Conservation (phyloP, 30 jellyfish, hydroid and myxozoan species). For the Cassiopea xamachana region DNA sequence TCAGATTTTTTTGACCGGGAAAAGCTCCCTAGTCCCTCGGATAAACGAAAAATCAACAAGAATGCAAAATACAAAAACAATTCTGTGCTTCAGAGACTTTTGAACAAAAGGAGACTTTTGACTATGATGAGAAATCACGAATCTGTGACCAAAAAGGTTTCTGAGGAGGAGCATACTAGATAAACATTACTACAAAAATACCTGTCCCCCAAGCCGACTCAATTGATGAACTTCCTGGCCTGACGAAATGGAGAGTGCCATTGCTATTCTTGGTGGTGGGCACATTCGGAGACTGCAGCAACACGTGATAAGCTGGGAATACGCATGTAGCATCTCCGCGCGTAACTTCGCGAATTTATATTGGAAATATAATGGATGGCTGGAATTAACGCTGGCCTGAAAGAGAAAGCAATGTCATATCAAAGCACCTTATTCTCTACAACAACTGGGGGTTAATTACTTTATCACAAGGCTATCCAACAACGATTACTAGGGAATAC, state of each 20-base stretch:
- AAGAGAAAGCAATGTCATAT: neutral
- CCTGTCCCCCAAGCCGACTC: constrained; percentile 89
- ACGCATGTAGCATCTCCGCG: constrained; percentile 88
- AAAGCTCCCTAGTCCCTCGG: no score
- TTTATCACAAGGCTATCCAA: no score
- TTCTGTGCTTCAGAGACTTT: no score
- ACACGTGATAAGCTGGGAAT: constrained; percentile 82
- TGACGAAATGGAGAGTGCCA: constrained; percentile 76
- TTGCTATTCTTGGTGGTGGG: constrained; percentile 90
- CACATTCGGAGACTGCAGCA: constrained; percentile 83
- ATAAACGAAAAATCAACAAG: no score
- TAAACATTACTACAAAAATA: neutral
- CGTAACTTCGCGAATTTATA: constrained; percentile 84
- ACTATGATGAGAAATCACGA: neutral
- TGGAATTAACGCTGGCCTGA: constrained; percentile 82
- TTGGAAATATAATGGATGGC: constrained; percentile 81
- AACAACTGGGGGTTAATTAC: no score
- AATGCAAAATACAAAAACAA: no score
- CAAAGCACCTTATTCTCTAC: no score
- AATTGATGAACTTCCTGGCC: constrained; percentile 89
- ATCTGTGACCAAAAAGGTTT: neutral
- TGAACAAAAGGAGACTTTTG: no score
- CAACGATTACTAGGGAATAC: no score
- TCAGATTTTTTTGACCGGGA: no score
- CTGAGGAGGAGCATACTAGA: neutral